Conservation (phyloP, 1,140 invertebrate genomes). For the Bombyx mandarina region DNA sequence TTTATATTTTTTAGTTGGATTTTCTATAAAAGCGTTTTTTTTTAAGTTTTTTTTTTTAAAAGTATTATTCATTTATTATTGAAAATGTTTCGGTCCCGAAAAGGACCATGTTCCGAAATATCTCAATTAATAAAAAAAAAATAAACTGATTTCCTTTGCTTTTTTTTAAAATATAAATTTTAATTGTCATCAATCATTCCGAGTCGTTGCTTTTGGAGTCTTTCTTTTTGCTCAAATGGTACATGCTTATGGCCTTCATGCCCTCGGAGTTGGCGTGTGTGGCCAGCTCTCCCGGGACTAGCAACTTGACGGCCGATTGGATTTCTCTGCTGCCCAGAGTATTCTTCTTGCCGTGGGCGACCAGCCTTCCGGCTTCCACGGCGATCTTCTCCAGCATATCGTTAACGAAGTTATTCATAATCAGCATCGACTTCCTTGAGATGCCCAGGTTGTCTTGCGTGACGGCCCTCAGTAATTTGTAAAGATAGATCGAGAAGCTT, state of each 20-base stretch:
- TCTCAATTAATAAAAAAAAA: too few species aligned
- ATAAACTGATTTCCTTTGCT: too few species aligned
- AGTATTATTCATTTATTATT: too few species aligned
- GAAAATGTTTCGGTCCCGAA: too few species aligned
- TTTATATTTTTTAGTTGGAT: too few species aligned
- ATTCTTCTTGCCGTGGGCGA: conserved; percentile 73
- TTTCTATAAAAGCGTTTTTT: too few species aligned
- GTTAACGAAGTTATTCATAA: conserved; percentile 76
- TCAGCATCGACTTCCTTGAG: conserved; percentile 68
- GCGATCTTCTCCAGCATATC: conserved; percentile 74
- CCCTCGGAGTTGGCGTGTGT: conserved; percentile 63
- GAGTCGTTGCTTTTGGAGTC: not conserved
- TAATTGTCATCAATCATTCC: too few species aligned
- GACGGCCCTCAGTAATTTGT: conserved; percentile 76
- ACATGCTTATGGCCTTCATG: conserved; percentile 74
- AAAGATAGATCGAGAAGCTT: conserved; percentile 80
- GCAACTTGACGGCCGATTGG: conserved; percentile 52
- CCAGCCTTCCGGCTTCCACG: conserved; percentile 62
- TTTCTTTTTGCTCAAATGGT: conserved; percentile 15
- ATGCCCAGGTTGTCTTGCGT: conserved; percentile 46
- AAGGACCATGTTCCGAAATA: too few species aligned
- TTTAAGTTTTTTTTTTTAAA: too few species aligned
- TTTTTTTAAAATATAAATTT: too few species aligned
- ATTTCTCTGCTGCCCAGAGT: conserved; percentile 65
- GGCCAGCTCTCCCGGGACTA: conserved; percentile 46